Percentiles rank a stretch among this genome's conserved stretches.
Conservation (phyloP, 1,140 invertebrate species). For the Archivesica marissinica region DNA sequence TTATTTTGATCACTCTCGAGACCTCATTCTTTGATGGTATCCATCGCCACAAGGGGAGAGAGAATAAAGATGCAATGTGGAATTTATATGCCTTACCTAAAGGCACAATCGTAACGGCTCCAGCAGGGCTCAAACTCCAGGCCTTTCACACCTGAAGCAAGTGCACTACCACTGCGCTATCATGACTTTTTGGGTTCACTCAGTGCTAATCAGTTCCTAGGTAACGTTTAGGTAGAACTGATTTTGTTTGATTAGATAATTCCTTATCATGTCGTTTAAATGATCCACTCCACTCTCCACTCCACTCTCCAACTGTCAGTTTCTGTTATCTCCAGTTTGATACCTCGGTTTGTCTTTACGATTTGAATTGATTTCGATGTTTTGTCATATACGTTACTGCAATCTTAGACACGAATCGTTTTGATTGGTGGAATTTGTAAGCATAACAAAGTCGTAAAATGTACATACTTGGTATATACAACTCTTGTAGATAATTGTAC, state of each 20-base stretch:
- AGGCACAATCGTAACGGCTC: too few species aligned
- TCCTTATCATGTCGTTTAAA: not conserved
- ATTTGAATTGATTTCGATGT: not conserved
- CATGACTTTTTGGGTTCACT: not conserved
- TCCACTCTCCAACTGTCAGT: not conserved
- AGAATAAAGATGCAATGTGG: too few species aligned
- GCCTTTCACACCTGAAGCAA: not conserved
- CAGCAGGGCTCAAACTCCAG: too few species aligned
- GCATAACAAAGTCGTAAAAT: too few species aligned
- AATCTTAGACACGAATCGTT: not conserved
- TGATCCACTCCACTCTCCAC: not conserved
- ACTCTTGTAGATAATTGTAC: not conserved
- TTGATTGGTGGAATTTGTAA: too few species aligned
- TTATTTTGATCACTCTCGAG: too few species aligned
- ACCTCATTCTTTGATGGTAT: too few species aligned
- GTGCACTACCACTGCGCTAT: not conserved
- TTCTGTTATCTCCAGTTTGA: not conserved
- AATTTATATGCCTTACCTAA: too few species aligned
- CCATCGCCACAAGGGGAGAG: too few species aligned
- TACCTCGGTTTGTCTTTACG: not conserved
- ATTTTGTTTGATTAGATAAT: not conserved
- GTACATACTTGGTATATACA: not conserved
- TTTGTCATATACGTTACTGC: not conserved
- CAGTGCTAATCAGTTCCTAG: not conserved
- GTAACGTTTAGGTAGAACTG: slow-evolving; percentile 3